phyloP scores from a whole-genome alignment of 2,888 invertebrate genomes.

The Synanthedon formicaeformis region DNA sequence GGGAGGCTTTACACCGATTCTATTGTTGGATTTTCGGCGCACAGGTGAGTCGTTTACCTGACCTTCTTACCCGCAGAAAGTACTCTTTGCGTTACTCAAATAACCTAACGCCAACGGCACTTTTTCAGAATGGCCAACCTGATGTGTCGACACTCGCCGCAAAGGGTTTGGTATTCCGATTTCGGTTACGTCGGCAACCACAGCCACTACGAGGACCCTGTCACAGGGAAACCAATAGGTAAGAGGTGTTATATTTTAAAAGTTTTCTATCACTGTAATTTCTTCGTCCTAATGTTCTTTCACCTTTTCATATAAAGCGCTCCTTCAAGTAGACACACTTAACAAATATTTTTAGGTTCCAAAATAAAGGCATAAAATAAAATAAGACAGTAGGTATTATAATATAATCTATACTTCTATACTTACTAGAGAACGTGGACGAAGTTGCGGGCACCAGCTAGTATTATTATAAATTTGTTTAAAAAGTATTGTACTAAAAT shows the following conservation, averaged over 20 bases:
- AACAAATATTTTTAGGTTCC: too few species aligned
- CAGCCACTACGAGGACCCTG: conserved; percentile 68
- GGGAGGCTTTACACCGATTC: conserved; percentile 72
- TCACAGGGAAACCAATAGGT: conserved; percentile 62
- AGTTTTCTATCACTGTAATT: neutral
- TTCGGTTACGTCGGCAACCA: conserved; percentile 73
- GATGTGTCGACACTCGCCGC: conserved; percentile 63
- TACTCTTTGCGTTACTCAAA: neutral
- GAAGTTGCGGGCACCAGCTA: too few species aligned
- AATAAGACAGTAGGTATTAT: too few species aligned
- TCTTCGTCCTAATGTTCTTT: too few species aligned
- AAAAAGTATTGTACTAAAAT: too few species aligned
- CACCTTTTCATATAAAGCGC: neutral
- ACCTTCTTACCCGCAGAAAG: neutral
- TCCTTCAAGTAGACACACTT: neutral
- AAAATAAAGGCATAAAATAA: too few species aligned
- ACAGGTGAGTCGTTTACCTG: conserved; percentile 33
- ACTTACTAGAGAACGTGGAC: too few species aligned
- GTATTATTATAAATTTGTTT: too few species aligned
- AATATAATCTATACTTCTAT: too few species aligned
- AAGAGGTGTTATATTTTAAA: conserved; percentile 6
- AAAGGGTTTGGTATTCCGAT: conserved; percentile 72
- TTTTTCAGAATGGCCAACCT: conserved; percentile 64
- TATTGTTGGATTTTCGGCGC: conserved; percentile 69
- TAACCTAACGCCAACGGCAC: neutral